Base-by-base conservation (phyloP, 2,113 vertebrate species). In the Microcebus ravelobensis region DNA sequence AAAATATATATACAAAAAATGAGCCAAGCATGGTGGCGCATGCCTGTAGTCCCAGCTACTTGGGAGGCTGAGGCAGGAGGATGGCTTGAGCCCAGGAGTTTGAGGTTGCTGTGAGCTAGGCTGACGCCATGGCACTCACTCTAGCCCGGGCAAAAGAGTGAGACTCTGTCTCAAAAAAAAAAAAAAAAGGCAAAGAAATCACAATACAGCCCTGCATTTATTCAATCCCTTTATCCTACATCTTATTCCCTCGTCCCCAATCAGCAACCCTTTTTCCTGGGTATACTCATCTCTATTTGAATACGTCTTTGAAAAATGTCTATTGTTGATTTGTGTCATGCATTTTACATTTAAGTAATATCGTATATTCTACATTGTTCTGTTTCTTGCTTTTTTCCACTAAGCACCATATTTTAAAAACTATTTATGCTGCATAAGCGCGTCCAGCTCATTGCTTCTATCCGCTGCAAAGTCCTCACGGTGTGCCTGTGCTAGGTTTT, bases 281-380 rank as follows among this genome's bases (percentile, higher is more conserved):
- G 2, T 50, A 8, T 55, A 67, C 34, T 95, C 82, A 68, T 70
- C 80, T 91, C 77, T 39, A 8, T 89, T 61, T 63, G 83, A 55
- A 91, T n/a, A n/a, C n/a, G n/a, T n/a, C n/a, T n/a, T n/a, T n/a
- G n/a, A n/a, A n/a, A 87, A 61, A 13, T 27, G 9, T 25, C 10
- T 48, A 23, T 68, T 81, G 8, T 74, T 67, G 73, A 36, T 76
- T 83, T 73, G 55, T 15, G 9, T 55, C n/a, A n/a, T 50, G 21
- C 74, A 6, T 59, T 31, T 90, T 90, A 59, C 61, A 36, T 8
- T 79, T 42, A 80, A 29, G 34, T 88, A 21, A 36, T 76, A 25
- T 48, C 36, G 8, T 9, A 48, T 50, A 25, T 67, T 86, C 67
- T 79, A 57, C 34, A 42, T n/a, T 84, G 3, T 76, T 48, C 50